Conservation (phyloP, 2,797 vertebrate species). For the Argentina silus region DNA sequence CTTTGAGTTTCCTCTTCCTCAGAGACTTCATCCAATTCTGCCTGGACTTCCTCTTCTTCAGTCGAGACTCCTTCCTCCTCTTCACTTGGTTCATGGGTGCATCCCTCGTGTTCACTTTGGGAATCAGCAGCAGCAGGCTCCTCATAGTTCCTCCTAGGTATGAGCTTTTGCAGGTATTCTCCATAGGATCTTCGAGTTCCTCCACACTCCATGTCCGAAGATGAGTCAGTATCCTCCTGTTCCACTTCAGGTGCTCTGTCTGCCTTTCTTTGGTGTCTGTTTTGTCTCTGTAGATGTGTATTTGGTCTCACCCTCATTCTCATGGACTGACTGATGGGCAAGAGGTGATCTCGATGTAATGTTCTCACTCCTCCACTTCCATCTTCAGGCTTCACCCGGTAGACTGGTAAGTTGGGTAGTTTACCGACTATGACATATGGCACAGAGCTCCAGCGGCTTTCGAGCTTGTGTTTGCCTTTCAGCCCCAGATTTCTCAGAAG, state of each 20-base stretch:
- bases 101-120: no score
- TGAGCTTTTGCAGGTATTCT: neutral
- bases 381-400: constrained; percentile 26
- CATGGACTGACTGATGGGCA: constrained; percentile 27
- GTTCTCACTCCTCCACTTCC: constrained; percentile 6
- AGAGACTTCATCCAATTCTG: neutral
- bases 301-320: neutral
- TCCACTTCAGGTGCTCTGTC: neutral
- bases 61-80: no score
- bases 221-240: neutral
- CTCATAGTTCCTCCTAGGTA: neutral
- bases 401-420: constrained; percentile 29
- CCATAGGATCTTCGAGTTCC: neutral
- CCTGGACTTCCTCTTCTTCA: no score
- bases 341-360: constrained; percentile 28
- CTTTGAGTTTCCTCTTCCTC: neutral
- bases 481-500: constrained; percentile 25
- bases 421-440: constrained; percentile 31
- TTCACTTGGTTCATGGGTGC: neutral
- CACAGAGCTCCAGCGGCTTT: constrained; percentile 22
- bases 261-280: neutral
- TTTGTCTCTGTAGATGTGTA: neutral
- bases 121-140: neutral
- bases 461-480: no score
- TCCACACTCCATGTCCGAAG: neutral